Base-by-base conservation (phyloP, 2,113 vertebrate genomes). In the Mirounga angustirostris region DNA sequence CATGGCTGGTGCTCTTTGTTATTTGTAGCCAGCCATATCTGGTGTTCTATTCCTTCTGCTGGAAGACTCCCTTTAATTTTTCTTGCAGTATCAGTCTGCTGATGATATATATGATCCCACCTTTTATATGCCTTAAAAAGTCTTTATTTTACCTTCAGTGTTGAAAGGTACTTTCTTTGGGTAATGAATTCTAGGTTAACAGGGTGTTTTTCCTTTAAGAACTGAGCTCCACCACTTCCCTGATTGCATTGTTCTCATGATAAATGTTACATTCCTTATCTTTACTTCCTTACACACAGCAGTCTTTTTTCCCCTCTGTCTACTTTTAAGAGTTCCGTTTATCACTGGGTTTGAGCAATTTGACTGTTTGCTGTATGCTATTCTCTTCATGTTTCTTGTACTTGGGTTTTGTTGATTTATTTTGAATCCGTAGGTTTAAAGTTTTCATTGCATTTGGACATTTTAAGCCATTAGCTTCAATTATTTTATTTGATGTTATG, bases 21-120 rank as follows among this genome's bases (percentile, higher is more conserved):
- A 18, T 4, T 1, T 59, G 33, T 54, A 40, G n/a, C 4, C 1
- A n/a, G 19, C 13, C 36, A 26, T 2, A 21, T 2, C 6, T 26
- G 43, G 5, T 11, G 3, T 16, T 84, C 13, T 30, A 5, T 19
- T 52, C 50, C 18, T 69, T 65, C 33, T 54, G 5, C 28, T 6
- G 78, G 52, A 19, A 88, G 52, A 78, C 4, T 33, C 79, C 21
- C 6, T 58, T n/a, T 52, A 52, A 54, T 4, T 18, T 52, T 61
- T 67, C 81, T 46, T 56, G 26, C 1, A 11, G 52, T n/a, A 22
- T 61, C 7, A 14, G 63, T 30, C 30, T 56, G 11, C 43, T 7
- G 24, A 18, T 4, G 40, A 40, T 22, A 0, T 5, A 21, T 52
- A 40, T 54, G 30, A 21, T 58, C 46, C 65, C 56, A 56, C 22